These are phyloP conservation scores for Machimus rusticus DNA, from an alignment of 2,888 invertebrate genomes.

Conservation along the genomic window DNA sequence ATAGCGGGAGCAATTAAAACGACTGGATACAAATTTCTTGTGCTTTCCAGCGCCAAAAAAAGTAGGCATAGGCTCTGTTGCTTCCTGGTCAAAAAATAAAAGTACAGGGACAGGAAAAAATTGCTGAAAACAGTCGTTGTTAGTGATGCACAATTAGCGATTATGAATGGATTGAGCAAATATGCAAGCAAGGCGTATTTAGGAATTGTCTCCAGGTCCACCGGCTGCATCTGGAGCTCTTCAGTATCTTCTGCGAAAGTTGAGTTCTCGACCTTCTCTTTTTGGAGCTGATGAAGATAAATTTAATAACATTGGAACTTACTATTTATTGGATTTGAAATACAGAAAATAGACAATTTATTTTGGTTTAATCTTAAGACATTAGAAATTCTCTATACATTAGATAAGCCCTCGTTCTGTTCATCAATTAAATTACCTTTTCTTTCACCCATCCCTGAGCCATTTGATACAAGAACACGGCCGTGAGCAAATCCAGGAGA, in stretches of 20 bases:
- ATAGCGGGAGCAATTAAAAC: conserved; percentile 83
- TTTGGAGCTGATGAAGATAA: neutral
- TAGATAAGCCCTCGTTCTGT: neutral
- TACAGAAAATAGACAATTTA: no score
- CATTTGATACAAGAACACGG: conserved; percentile 74
- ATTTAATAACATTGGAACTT: no score
- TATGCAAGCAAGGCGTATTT: conserved; percentile 80
- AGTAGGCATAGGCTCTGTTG: conserved; percentile 70
- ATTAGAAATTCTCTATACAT: neutral
- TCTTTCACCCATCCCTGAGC: conserved; percentile 73
- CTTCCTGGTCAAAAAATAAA: conserved; percentile 75
- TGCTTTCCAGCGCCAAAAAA: conserved; percentile 78
- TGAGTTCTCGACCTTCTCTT: conserved; percentile 65
- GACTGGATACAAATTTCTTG: conserved; percentile 84
- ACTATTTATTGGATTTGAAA: no score
- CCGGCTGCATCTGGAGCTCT: conserved; percentile 65
- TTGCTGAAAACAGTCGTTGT: conserved; percentile 92
- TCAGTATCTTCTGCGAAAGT: conserved; percentile 69
- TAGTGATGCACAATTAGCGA: conserved; percentile 85
- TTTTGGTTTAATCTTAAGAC: neutral
- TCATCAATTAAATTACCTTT: conserved; percentile 50
- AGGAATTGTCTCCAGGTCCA: conserved; percentile 63
- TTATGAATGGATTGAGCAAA: conserved; percentile 87
- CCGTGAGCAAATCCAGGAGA: conserved; percentile 78
- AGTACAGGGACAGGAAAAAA: conserved; percentile 75